Evolutionary conservation across 2,113 vertebrate species (phyloP).

Genomic region (Danio rerio): DNA sequence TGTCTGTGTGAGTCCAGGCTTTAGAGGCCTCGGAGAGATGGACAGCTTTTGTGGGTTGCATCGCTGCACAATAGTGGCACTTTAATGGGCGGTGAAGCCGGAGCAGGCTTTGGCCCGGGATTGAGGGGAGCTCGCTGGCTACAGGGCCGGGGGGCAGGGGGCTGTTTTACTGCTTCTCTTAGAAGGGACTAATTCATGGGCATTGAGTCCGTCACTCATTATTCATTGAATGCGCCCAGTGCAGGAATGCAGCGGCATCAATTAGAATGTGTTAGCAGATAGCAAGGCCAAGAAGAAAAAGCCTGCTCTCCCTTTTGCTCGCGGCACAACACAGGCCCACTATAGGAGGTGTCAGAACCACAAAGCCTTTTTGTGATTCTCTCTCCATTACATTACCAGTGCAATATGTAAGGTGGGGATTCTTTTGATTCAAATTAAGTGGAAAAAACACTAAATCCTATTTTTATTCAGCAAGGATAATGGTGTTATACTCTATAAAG

Average conservation of each 20-base stretch:
- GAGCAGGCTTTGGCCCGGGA: slow-evolving; percentile 77
- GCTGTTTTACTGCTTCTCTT: slow-evolving; percentile 82
- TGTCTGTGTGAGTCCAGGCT: slow-evolving; percentile 98
- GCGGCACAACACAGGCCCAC: slow-evolving; percentile 85
- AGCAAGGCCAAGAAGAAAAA: slow-evolving; percentile 88
- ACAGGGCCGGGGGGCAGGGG: slow-evolving; percentile 64
- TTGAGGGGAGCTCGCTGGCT: slow-evolving; percentile 71
- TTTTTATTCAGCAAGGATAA: slow-evolving; percentile 90
- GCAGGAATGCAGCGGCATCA: slow-evolving; percentile 97
- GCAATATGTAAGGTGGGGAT: slow-evolving; percentile 99
- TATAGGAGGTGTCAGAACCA: slow-evolving; percentile 94
- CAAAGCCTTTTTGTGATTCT: slow-evolving; percentile 94
- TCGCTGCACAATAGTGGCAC: slow-evolving; percentile 91
- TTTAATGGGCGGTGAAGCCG: slow-evolving; percentile 97
- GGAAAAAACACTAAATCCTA: slow-evolving; percentile 99
- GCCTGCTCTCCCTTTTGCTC: slow-evolving; percentile 87
- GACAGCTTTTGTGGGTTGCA: slow-evolving; percentile 98
- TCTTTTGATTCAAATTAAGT: slow-evolving; percentile 99
- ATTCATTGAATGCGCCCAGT: slow-evolving; percentile 96
- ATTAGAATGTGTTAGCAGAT: slow-evolving; percentile 99
- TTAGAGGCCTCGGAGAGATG: slow-evolving; percentile 92
- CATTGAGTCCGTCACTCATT: slow-evolving; percentile 87
- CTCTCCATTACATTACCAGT: slow-evolving; percentile 93
- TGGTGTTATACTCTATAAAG: slow-evolving; percentile 84
- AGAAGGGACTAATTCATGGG: slow-evolving; percentile 81